Conservation (phyloP, 2,797 vertebrate species). For the Girardinus metallicus region DNA sequence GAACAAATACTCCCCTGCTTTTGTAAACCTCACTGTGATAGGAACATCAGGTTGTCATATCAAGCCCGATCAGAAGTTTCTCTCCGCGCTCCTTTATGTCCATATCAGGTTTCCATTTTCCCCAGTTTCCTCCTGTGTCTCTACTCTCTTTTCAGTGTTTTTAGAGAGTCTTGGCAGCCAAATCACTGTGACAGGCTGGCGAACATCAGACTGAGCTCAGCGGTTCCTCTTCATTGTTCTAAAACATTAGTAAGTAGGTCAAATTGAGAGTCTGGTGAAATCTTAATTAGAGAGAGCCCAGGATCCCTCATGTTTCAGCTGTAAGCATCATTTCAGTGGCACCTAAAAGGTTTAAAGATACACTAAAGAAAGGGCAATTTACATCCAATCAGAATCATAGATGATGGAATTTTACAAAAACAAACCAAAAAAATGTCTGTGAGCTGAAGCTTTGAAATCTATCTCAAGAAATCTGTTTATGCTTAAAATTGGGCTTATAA, state of each 20-base stretch:
- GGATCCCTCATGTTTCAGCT: background rate
- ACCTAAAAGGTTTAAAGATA: background rate
- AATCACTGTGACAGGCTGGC: slow-evolving; percentile 33
- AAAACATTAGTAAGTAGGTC: slow-evolving; percentile 58
- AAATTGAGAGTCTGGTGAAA: slow-evolving; percentile 38
- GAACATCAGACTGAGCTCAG: slow-evolving; percentile 39
- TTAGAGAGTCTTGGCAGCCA: slow-evolving; percentile 46
- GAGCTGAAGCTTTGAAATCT: slow-evolving; percentile 13
- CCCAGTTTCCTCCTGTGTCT: slow-evolving; percentile 25
- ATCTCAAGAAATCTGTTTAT: slow-evolving; percentile 2
- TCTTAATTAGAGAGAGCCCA: slow-evolving; percentile 35
- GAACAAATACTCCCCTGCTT: background rate
- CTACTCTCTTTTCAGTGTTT: slow-evolving; percentile 48
- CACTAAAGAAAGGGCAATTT: background rate
- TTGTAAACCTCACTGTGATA: slow-evolving; percentile 29
- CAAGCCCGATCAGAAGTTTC: slow-evolving; percentile 43
- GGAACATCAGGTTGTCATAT: slow-evolving; percentile 57
- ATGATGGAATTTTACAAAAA: slow-evolving; percentile 12
- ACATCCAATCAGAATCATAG: slow-evolving; percentile 17
- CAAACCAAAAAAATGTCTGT: slow-evolving; percentile 7
- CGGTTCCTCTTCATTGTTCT: slow-evolving; percentile 41
- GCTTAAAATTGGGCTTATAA: background rate
- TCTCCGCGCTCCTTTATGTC: slow-evolving; percentile 21
- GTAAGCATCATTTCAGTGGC: background rate
- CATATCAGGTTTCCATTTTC: slow-evolving; percentile 17